Evolutionary conservation across 92 coral and sea anemone genomes (phyloP).

Genomic region (Palythoa heliodiscus): DNA sequence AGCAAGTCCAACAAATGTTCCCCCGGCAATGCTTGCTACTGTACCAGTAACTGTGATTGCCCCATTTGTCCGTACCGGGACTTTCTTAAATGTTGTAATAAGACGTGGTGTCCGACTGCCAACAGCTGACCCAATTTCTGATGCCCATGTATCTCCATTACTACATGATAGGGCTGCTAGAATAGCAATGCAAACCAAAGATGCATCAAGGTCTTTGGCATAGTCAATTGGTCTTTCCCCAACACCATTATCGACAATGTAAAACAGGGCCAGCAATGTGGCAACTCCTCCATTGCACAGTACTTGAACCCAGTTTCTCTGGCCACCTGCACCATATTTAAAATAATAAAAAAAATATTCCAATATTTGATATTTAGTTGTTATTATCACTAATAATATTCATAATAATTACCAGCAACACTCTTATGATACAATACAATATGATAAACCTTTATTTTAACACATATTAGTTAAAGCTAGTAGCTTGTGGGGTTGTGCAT

Average conservation of each 20-base stretch:
- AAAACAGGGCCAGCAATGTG: constrained; percentile 68
- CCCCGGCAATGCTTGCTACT: constrained; percentile 85
- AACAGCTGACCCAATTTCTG: constrained; percentile 92
- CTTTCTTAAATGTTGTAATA: constrained; percentile 84
- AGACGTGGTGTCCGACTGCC: constrained; percentile 74
- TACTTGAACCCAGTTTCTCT: constrained; percentile 97
- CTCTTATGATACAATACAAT: no score
- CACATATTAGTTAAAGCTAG: no score
- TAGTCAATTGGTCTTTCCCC: constrained; percentile 93
- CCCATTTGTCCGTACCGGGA: constrained; percentile 98
- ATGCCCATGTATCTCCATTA: constrained; percentile 99
- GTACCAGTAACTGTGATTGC: constrained; percentile 89
- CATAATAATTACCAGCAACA: no score
- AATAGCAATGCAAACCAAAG: constrained; percentile 82
- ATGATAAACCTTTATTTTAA: no score
- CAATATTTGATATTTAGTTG: no score
- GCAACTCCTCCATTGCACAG: constrained; percentile 98
- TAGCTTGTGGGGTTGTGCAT: no score
- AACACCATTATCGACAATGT: constrained; percentile 84
- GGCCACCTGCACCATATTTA: constrained; percentile 76
- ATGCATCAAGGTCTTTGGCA: constrained; percentile 93
- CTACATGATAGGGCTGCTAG: constrained; percentile 93
- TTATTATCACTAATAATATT: no score
- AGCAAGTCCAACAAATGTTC: constrained; percentile 79
- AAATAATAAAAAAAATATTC: neutral